These are phyloP conservation scores for Neogale vison DNA, from an alignment of 2,113 vertebrate species.

Conservation along the genomic window DNA sequence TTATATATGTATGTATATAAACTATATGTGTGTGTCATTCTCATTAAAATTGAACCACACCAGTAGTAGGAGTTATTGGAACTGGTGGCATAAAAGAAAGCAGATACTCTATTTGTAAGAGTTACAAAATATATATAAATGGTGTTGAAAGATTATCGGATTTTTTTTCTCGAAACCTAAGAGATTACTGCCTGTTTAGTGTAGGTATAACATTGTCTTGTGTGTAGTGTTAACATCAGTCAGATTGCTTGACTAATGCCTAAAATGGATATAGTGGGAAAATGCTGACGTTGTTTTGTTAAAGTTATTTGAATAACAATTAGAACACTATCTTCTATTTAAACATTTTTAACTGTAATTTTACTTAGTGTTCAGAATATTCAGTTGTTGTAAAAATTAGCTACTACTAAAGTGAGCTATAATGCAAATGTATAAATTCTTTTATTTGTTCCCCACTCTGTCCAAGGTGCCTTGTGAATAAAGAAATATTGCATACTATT, in stretches of 20 bases:
- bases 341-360: not conserved
- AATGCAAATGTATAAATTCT: not conserved
- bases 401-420: not conserved
- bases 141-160: not conserved
- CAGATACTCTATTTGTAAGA: not conserved
- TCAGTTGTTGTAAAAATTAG: not conserved
- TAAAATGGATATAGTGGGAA: not conserved
- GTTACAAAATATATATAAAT: not conserved
- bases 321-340: not conserved
- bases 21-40: not conserved
- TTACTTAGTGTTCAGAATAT: not conserved
- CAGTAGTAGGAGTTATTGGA: not conserved
- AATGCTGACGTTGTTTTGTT: not conserved
- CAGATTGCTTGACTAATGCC: not conserved
- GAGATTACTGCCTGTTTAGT: not conserved
- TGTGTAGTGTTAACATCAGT: not conserved
- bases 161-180: not conserved
- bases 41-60: not conserved
- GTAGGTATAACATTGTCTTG: not conserved
- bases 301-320: constrained; percentile 2
- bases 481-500: not conserved
- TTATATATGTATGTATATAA: not conserved
- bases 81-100: not conserved
- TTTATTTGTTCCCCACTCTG: not conserved
- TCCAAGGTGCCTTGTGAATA: not conserved